Evolutionary conservation across 2,888 invertebrate genomes (phyloP).

Genomic region (Pyrochroa serraticornis): DNA sequence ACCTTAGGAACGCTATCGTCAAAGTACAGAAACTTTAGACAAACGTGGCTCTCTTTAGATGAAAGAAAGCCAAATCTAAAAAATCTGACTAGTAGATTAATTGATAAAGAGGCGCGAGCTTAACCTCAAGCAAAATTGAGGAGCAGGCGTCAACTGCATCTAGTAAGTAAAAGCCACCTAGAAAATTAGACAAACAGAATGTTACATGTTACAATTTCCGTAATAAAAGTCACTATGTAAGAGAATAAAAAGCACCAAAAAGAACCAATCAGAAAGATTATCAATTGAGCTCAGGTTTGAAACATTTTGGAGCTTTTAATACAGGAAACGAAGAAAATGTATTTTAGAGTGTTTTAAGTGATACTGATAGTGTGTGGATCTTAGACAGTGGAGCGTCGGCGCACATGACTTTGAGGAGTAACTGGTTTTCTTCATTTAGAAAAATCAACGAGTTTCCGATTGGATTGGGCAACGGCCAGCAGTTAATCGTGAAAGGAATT

Average conservation of each 20-base stretch:
- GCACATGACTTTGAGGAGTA: conserved; percentile 33
- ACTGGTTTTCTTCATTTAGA: conserved; percentile 23
- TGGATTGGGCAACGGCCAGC: conserved; percentile 34
- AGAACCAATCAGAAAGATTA: no score
- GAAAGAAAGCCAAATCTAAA: conserved; percentile 36
- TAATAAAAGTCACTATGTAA: conserved; percentile 30
- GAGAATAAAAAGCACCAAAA: conserved; percentile 20
- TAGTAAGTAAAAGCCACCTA: not conserved
- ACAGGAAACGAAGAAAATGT: no score
- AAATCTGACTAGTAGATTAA: no score
- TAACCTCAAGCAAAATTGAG: conserved; percentile 21
- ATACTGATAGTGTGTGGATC: no score
- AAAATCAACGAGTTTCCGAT: conserved; percentile 10
- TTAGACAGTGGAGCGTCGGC: conserved; percentile 41
- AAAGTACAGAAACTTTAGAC: conserved; percentile 31
- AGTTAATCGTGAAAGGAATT: conserved; percentile 34
- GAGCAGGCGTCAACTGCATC: conserved; percentile 21
- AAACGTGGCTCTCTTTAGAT: conserved; percentile 36
- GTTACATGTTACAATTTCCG: conserved; percentile 28
- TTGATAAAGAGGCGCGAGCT: conserved; percentile 35
- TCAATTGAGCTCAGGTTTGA: no score
- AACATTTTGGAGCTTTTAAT: no score
- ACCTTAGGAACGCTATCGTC: conserved; percentile 19
- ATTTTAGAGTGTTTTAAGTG: no score
- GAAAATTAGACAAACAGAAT: no score